Base-by-base conservation (phyloP, 2,888 invertebrate genomes). In the Drosophila aldrichi region DNA sequence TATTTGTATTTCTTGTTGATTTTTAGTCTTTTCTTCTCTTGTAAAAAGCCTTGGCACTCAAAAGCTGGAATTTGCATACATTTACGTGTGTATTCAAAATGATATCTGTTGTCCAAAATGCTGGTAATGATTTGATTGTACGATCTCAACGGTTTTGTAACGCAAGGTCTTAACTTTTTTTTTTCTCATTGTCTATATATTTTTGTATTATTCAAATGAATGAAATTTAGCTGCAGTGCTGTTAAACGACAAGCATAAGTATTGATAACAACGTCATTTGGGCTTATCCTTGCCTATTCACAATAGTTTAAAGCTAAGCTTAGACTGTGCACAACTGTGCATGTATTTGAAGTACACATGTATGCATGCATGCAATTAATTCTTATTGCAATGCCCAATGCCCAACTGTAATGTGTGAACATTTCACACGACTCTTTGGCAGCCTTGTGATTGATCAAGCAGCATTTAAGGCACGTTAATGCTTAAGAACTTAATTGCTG, bases 31-130 rank as follows among this genome's bases (percentile, higher is more conserved):
- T 72, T 84, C 34, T 70, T 84, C 34, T 32, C 82, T 77, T 85
- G 85, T 82, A 85, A 85, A 69, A 70, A 71, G 55, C 84, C 84
- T 88, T 84, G 84, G 60, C 85, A 88, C 84, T 83, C 87, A 83
- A 83, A 76, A 69, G 56, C 41, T 55, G 78, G 71, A 67, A 84
- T 84, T 84, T 77, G 85, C 84, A 88, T 84, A 79, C 69, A 78
- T 78, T 79, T 77, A 71, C 48, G 62, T 72, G 65, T 72, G 61
- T 71, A 70, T 76, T 51, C 54, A 74, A 77, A 74, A 60, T 54
- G 7, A 48, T 66, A 60, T 65, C 63, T 70, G 55, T 62, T 71
- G 74, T 51, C 49, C 62, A 54, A 75, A 74, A 74, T 51, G 41
- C 73, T 85, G 64, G 66, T 72, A 81, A 80, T 79, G 61, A 79